Percentiles rank a stretch among this genome's conserved stretches.
These are phyloP conservation scores for Chelidonichthys spinosus DNA, from an alignment of 2,797 vertebrate genomes.

Conservation along the genomic window DNA sequence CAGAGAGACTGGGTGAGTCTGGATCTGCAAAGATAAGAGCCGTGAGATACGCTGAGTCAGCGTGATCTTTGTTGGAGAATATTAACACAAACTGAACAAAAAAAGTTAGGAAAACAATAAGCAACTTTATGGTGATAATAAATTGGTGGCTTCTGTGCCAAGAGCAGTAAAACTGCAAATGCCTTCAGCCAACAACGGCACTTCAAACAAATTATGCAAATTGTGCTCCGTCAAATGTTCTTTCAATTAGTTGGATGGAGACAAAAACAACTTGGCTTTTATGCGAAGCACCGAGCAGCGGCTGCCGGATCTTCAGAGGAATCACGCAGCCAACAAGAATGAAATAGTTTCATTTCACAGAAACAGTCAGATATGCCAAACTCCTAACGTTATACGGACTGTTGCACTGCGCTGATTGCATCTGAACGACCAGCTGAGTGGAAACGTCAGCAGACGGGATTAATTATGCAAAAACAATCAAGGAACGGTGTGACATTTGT, in stretches of 20 bases:
- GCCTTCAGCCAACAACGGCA: not conserved
- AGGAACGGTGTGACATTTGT: not conserved
- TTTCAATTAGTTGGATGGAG: conserved; percentile 8
- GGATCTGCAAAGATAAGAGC: conserved; percentile 1
- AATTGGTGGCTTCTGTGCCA: conserved; percentile 10
- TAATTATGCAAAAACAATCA: not conserved
- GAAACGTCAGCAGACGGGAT: not conserved
- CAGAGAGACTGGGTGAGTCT: conserved; percentile 39
- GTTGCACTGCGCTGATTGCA: not conserved
- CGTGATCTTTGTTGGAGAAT: conserved; percentile 8
- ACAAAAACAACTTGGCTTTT: not conserved
- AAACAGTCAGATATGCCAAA: not conserved
- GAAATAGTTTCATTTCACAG: not conserved
- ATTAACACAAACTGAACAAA: not conserved
- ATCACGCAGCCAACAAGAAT: not conserved
- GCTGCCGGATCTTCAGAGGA: not conserved
- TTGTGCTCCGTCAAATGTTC: not conserved
- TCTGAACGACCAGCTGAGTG: not conserved
- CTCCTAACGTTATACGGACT: not conserved
- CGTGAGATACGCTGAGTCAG: conserved; percentile 23
- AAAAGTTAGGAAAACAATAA: conserved; percentile 1
- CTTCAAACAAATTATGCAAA: conserved; percentile 2
- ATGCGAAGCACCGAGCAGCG: not conserved
- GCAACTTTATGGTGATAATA: conserved; percentile 13
- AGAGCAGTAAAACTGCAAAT: conserved; percentile 10